Base-by-base conservation (phyloP, 2,797 vertebrate species). In the Mareca penelope region DNA sequence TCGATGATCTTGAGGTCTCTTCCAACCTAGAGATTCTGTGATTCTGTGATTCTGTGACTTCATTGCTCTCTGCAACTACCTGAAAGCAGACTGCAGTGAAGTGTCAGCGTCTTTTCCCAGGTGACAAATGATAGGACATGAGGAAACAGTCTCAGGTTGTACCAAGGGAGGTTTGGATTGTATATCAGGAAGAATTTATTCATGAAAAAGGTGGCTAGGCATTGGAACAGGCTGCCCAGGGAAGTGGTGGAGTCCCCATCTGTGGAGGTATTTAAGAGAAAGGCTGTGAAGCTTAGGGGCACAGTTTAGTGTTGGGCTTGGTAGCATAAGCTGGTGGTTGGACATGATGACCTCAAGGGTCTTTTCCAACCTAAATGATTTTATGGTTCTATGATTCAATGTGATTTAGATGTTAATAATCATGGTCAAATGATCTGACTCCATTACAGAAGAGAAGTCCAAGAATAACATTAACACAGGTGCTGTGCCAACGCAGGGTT, bases 381-480 rank as follows among this genome's bases (percentile, higher is more conserved):
- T 28, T 40, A 9, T 63, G 17, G 60, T 19, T 63, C 37, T 63
- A 11, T 40, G 17, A 63, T 29, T 42, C 61, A 14, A 2, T 63
- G 12, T 63, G 12, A 42, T 63, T 35, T 31, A 57, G n/a, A 7
- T 29, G 21, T 11, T 37, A 19, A 6, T 55, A 76, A 9, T 16
- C 35, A 2, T 1, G 10, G 21, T 8, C 37, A 70, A 67, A 33
- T 2, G 37, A 19, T 42, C 12, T 5, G 12, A 15, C 18, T 3
- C 6, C 5, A 42, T 28, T 9, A 53, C 31, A 31, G 28, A 55
- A 46, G 10, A 3, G 0, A 10, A 90, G 29, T 29, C 40, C 40
- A 42, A 22, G 15, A 56, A 21, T 7, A 14, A 7, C 10, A 8
- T 2, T 18, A 11, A 2, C 28, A 24, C 0, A 26, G 69, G 0